Conservation (phyloP, 2,888 invertebrate genomes). For the Punctoribates punctum region DNA sequence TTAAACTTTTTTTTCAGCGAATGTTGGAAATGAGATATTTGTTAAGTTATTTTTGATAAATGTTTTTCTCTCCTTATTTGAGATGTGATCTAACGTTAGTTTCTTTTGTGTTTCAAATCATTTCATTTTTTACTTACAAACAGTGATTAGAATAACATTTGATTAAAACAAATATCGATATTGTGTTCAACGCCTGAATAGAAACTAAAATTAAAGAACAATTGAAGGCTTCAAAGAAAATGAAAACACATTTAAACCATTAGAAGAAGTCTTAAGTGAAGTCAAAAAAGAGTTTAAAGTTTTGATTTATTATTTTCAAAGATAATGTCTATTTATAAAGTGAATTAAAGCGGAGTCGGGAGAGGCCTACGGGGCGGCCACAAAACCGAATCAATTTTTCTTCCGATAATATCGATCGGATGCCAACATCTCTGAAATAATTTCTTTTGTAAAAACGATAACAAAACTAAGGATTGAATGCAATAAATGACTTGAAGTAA, state of each 20-base stretch:
- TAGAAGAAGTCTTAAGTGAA: not conserved
- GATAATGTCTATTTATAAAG: not conserved
- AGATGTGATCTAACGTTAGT: too few relatives aligned
- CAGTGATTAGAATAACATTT: not conserved
- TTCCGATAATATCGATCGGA: not conserved
- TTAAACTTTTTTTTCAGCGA: too few relatives aligned
- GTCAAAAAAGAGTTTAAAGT: not conserved
- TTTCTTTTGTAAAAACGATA: not conserved
- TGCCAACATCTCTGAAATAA: not conserved
- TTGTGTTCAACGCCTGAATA: too few relatives aligned
- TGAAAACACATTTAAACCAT: not conserved
- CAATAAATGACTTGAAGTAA: slow-evolving; percentile 1
- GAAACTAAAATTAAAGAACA: not conserved
- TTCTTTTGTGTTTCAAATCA: too few relatives aligned
- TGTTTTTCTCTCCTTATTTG: too few relatives aligned
- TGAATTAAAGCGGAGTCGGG: not conserved
- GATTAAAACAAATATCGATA: not conserved
- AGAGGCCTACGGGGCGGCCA: slow-evolving; percentile 7
- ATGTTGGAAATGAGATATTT: too few relatives aligned
- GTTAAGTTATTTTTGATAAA: too few relatives aligned
- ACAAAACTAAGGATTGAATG: slow-evolving; percentile 1
- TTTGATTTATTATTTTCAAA: slow-evolving; percentile 10
- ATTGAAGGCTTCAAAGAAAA: not conserved
- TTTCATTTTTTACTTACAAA: too few relatives aligned
- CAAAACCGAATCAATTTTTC: not conserved